Evolutionary conservation across 2,888 invertebrate genomes (phyloP).

Genomic region (Augochlorella aurata): DNA sequence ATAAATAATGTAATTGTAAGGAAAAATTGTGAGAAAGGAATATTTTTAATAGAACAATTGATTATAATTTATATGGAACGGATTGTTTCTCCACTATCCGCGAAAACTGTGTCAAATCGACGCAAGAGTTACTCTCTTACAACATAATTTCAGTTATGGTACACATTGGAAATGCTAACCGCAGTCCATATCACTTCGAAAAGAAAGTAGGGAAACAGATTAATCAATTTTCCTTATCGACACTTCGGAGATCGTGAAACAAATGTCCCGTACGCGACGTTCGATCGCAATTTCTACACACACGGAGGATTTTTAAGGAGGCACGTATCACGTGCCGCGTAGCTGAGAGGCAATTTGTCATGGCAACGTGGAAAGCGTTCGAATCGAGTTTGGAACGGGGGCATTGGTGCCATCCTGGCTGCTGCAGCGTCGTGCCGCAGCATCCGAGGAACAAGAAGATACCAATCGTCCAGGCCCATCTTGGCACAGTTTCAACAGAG

Average conservation of each 20-base stretch:
- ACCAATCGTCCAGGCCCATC: conserved; percentile 45
- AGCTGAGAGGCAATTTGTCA: conserved; percentile 50
- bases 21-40: no score
- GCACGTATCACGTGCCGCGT: conserved; percentile 29
- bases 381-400: conserved; percentile 63
- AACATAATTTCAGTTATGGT: no score
- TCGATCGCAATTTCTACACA: not conserved
- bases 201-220: not conserved
- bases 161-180: not conserved
- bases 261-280: not conserved
- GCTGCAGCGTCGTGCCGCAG: conserved; percentile 56
- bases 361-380: conserved; percentile 36
- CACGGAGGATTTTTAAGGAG: not conserved
- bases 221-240: not conserved
- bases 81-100: no score
- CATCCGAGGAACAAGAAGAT: conserved; percentile 44
- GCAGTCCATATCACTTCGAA: not conserved
- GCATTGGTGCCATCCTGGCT: conserved; percentile 71
- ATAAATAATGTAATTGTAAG: no score
- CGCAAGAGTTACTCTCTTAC: no score
- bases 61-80: no score
- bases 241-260: not conserved
- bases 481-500: conserved; percentile 73
- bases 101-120: no score
- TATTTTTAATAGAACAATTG: no score